These are phyloP conservation scores for Pherbina coryleti DNA, from an alignment of 2,888 invertebrate genomes.

Conservation along the genomic window DNA sequence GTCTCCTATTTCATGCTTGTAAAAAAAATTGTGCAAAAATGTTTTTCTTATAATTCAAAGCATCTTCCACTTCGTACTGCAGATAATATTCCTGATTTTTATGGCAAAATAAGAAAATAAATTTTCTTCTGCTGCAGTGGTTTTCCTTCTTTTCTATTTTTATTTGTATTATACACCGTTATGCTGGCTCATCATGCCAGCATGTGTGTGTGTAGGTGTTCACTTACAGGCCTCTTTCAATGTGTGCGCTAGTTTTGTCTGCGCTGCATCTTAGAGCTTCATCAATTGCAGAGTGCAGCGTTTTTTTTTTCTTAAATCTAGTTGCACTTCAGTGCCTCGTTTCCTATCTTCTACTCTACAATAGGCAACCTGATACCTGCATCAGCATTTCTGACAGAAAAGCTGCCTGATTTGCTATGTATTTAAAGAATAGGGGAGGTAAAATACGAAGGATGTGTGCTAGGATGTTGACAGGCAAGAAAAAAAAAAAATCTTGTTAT, in stretches of 20 bases:
- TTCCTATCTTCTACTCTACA: neutral
- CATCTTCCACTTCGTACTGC: neutral
- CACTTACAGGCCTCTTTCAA: neutral
- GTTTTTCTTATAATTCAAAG: too few relatives aligned
- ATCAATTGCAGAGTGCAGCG: neutral
- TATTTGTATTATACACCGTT: neutral
- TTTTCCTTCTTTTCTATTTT: neutral
- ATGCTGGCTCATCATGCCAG: neutral
- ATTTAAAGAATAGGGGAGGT: neutral
- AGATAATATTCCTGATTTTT: neutral
- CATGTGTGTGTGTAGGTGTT: slow-evolving; percentile 8
- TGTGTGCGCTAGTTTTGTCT: neutral
- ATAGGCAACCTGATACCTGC: too few relatives aligned
- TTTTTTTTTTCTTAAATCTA: neutral
- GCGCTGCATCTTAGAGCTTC: slow-evolving; percentile 10
- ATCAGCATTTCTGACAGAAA: too few relatives aligned
- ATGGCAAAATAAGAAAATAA: slow-evolving; percentile 1
- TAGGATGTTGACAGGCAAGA: neutral
- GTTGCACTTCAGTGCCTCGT: neutral
- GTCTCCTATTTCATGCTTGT: too few relatives aligned
- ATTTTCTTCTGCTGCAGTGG: neutral
- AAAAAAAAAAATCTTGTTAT: neutral
- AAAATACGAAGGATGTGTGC: neutral
- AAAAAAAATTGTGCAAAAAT: too few relatives aligned
- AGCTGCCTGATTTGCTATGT: neutral